These are phyloP conservation scores for Diogma glabrata DNA, from an alignment of 2,888 invertebrate genomes.

Conservation along the genomic window DNA sequence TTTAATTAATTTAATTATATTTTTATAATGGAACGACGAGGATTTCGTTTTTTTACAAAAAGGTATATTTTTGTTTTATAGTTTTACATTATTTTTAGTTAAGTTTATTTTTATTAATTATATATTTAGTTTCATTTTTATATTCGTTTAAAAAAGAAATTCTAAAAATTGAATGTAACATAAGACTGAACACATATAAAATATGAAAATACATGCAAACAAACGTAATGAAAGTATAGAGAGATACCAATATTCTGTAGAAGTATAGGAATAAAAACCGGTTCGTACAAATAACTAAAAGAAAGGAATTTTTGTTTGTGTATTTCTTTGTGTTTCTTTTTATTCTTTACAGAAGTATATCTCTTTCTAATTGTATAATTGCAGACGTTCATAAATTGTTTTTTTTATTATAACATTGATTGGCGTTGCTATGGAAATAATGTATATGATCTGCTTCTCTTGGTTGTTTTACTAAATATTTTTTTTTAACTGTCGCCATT, in stretches of 20 bases:
- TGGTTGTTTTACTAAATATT: neutral
- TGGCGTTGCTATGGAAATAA: conserved; percentile 8
- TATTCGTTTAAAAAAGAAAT: no score
- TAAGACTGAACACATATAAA: no score
- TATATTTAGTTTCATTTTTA: conserved; percentile 13
- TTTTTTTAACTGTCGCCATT: conserved; percentile 6
- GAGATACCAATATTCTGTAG: no score
- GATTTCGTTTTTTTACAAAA: conserved; percentile 70
- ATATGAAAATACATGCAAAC: no score
- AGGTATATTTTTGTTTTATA: conserved; percentile 55
- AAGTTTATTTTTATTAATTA: conserved; percentile 20
- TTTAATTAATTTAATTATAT: conserved; percentile 19
- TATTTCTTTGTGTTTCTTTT: no score
- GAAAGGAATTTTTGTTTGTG: no score
- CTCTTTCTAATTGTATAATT: no score
- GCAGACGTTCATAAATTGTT: neutral
- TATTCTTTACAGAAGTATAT: no score
- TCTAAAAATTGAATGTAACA: neutral
- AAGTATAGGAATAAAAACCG: no score
- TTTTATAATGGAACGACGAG: conserved; percentile 67
- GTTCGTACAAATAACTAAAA: no score
- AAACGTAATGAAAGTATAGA: no score
- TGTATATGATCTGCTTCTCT: no score
- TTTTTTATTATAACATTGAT: conserved; percentile 1
- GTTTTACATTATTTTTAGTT: conserved; percentile 41